Evolutionary conservation across 23 tunicate species (phyloP).

Genomic region (Phallusia fumigata): DNA sequence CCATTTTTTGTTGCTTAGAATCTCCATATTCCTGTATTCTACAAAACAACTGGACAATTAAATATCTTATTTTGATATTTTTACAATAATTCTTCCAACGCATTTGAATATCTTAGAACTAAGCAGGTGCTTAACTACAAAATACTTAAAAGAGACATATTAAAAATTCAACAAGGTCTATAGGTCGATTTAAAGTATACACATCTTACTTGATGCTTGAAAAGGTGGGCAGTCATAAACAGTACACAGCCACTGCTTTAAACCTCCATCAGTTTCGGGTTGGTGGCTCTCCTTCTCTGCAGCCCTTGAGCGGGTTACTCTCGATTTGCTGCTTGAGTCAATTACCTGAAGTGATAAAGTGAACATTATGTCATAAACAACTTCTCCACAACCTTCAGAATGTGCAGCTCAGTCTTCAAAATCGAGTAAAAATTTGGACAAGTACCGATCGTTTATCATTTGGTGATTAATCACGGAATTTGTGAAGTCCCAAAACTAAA

Average conservation of each 20-base stretch:
- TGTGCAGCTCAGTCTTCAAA: no score
- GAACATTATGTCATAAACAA: no score
- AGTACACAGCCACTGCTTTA: background rate
- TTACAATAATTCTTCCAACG: background rate
- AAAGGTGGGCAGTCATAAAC: background rate
- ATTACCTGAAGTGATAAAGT: no score
- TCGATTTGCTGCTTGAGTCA: background rate
- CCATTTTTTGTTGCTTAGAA: background rate
- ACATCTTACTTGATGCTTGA: background rate
- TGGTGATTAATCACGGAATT: no score
- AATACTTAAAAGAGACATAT: no score
- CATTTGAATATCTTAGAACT: background rate
- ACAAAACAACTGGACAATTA: background rate
- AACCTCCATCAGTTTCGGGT: background rate
- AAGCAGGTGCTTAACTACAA: no score
- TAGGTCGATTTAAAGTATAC: background rate
- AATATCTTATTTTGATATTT: no score
- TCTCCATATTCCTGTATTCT: conserved; percentile 8
- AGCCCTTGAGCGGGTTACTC: background rate
- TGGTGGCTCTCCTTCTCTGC: background rate
- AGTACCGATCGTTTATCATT: no score
- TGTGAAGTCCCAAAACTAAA: no score
- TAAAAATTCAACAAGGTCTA: no score
- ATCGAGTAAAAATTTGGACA: no score
- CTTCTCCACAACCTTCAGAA: no score